Conservation (phyloP, 2,113 vertebrate genomes). For the Epinephelus moara region DNA sequence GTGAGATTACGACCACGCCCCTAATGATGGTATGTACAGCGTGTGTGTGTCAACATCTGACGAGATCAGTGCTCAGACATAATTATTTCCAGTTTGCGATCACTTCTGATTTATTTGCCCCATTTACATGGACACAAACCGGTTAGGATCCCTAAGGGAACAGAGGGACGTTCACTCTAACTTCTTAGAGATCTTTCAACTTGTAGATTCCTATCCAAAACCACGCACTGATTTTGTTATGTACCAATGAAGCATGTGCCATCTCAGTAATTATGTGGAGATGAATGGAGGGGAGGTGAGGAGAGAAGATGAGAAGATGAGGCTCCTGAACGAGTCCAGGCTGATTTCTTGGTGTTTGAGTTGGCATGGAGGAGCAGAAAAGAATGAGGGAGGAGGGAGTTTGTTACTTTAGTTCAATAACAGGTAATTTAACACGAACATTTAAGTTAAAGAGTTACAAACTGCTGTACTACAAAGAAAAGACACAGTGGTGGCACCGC, state of each 20-base stretch:
- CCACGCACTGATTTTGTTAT: background rate
- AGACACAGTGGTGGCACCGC: background rate
- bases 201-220: background rate
- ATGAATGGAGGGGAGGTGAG: background rate
- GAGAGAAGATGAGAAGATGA: background rate
- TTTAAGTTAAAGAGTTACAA: too few species aligned
- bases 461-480: too few species aligned
- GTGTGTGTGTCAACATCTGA: conserved; percentile 10
- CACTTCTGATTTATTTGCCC: background rate
- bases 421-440: background rate
- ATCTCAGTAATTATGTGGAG: background rate
- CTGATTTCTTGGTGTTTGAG: conserved; percentile 24
- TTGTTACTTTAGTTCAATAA: background rate
- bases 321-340: background rate
- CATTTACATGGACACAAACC: conserved; percentile 1
- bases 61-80: background rate
- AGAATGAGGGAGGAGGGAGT: conserved; percentile 19
- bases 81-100: conserved; percentile 19
- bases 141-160: background rate
- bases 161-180: background rate
- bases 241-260: background rate
- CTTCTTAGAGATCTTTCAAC: background rate
- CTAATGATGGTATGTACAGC: background rate
- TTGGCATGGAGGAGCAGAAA: conserved; percentile 8
- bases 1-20: background rate